Base-by-base conservation (phyloP, 2,888 invertebrate species). In the Metalampra italica region DNA sequence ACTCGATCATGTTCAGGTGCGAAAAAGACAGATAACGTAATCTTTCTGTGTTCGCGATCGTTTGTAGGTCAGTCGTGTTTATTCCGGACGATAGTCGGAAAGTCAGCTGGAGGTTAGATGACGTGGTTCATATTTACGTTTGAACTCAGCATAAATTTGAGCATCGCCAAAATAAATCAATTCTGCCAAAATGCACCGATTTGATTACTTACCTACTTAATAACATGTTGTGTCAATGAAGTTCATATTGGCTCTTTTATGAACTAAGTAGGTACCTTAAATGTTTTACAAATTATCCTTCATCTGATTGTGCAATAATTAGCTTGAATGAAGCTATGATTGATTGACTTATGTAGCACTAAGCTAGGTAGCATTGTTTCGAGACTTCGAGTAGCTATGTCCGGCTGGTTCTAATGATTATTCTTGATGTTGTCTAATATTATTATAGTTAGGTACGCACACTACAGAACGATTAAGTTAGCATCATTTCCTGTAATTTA, bases 41-140 rank as follows among this genome's bases (percentile, higher is more conserved):
- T 84, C 78, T 79, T 75, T 77, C 73, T 76, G 75, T 71, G 75
- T 79, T 79, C 75, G 73, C 77, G 75, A 71, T 69, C 78, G 81
- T 86, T 87, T 89, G 88, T 89, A 88, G 89, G 88, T 89, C 88
- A 89, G 86, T 85, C 84, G 78, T 81, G 72, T 85, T 80, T 88
- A 84, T 88, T 86, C 86, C 87, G 88, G 82, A 83, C 87, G 85
- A 80, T 81, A 81, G 79, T 83, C 86, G 80, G 88, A 88, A 88
- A 85, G 88, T 85, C 89, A 84, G 75, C 85, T 89, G 85, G 87
- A 89, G 89, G 89, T 89, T 86, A 87, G 71, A 77, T 79, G 78
- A 79, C 77, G 79, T 79, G 72, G 72, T 67, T 47, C 5, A 32
- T 75, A 71, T 78, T 80, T 76, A 76, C 78, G 70, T 79, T 72